Evolutionary conservation across 1,140 invertebrate species (phyloP).

Genomic region (Hypsibius dujardini): DNA sequence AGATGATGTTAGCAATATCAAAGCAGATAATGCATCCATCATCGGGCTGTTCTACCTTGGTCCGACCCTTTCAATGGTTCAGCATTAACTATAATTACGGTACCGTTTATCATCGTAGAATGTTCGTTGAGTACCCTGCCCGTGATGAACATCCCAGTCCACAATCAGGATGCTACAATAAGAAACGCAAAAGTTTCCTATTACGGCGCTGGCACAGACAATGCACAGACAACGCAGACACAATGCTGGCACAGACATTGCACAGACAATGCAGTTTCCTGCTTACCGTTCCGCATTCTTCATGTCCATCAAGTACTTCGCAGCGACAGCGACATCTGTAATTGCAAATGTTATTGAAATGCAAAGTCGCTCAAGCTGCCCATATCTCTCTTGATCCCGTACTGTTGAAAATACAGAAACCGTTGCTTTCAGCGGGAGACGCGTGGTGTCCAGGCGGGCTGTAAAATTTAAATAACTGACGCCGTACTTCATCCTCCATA

Average conservation of each 20-base stretch:
- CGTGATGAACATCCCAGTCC: conserved; percentile 93
- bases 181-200: conserved; percentile 18
- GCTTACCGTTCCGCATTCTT: conserved; percentile 35
- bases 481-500: not conserved
- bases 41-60: conserved; percentile 18
- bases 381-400: too few relatives aligned
- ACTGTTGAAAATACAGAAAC: conserved; percentile 83
- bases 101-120: conserved; percentile 80
- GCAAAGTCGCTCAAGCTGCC: too few relatives aligned
- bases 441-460: conserved; percentile 95
- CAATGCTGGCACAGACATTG: not conserved
- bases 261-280: not conserved
- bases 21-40: conserved; percentile 16
- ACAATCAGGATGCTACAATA: conserved; percentile 59
- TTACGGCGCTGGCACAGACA: not conserved
- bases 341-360: too few relatives aligned
- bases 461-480: conserved; percentile 29
- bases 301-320: conserved; percentile 53
- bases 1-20: not conserved
- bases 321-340: conserved; percentile 64
- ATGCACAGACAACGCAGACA: conserved; percentile 34
- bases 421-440: conserved; percentile 54
- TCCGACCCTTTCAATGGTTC: conserved; percentile 7
- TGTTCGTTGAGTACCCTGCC: conserved; percentile 79
- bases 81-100: conserved; percentile 19